Conservation (phyloP, 92 coral and sea anemone genomes). For the Paramuricea clavata region DNA sequence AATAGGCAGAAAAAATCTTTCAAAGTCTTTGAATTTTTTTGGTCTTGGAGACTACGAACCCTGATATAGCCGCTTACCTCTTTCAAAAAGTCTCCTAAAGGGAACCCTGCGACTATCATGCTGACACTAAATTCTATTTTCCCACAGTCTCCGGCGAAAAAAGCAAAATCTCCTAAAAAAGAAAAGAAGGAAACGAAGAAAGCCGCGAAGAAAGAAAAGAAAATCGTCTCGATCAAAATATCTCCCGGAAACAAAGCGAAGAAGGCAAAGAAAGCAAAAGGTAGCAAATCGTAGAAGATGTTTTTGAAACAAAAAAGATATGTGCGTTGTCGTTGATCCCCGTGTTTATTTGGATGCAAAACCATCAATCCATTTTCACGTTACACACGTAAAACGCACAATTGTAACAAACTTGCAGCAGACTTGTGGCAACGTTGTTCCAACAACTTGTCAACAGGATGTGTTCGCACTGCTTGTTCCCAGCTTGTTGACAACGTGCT, state of each 20-base stretch:
- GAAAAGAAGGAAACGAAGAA: conserved; percentile 71
- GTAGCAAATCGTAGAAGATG: conserved; percentile 32
- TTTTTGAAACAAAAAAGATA: neutral
- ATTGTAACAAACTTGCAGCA: too few species aligned
- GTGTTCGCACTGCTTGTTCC: too few species aligned
- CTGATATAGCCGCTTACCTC: too few species aligned
- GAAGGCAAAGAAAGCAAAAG: conserved; percentile 74
- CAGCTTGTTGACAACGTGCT: too few species aligned
- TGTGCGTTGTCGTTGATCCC: neutral
- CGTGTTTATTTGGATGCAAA: neutral
- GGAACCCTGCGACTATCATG: neutral
- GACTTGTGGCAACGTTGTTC: too few species aligned
- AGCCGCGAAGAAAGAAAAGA: conserved; percentile 49
- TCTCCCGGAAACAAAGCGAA: conserved; percentile 80
- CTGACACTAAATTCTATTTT: neutral
- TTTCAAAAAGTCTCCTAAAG: too few species aligned
- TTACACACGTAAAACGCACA: too few species aligned
- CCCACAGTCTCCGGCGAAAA: conserved; percentile 57
- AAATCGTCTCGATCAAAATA: conserved; percentile 89
- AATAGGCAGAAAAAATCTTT: too few species aligned
- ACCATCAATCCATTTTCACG: too few species aligned
- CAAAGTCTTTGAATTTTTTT: too few species aligned
- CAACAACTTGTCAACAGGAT: too few species aligned
- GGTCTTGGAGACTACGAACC: too few species aligned
- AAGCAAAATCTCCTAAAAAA: conserved; percentile 59